Conservation (phyloP, 2,113 vertebrate genomes). For the Vimba vimba region DNA sequence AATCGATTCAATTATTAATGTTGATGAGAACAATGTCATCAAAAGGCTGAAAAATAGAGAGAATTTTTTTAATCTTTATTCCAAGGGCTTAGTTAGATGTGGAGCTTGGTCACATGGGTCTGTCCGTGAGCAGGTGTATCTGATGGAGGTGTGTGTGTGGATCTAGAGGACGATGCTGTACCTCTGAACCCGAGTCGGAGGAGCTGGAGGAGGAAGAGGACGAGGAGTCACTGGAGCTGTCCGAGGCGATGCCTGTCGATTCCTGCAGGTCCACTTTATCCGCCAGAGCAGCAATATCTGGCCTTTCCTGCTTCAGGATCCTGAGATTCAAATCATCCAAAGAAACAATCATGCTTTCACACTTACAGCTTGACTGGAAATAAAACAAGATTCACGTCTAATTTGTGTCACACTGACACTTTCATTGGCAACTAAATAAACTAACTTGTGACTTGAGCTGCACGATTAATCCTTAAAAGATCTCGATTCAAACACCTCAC, state of each 20-base stretch:
- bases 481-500: too few relatives aligned
- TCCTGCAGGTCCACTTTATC: slow-evolving; percentile 96
- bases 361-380: neutral
- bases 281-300: slow-evolving; percentile 88
- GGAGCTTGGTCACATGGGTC: neutral
- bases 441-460: neutral
- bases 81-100: neutral
- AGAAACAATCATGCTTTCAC: neutral
- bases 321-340: slow-evolving; percentile 45
- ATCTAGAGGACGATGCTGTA: slow-evolving; percentile 55
- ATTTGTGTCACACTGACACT: too few relatives aligned
- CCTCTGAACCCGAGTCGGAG: slow-evolving; percentile 91
- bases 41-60: too few relatives aligned
- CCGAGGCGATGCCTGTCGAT: slow-evolving; percentile 95
- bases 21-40: too few relatives aligned
- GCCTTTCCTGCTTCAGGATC: slow-evolving; percentile 86
- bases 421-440: neutral
- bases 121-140: neutral
- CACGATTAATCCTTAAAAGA: too few relatives aligned
- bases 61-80: neutral
- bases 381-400: neutral
- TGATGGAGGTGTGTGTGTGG: neutral
- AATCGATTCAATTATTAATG: neutral
- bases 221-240: slow-evolving; percentile 97
- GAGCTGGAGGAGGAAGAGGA: slow-evolving; percentile 96